Percentiles rank a stretch among this genome's conserved stretches.
phyloP scores from a whole-genome alignment of 2,797 vertebrate species.

The Pseudomugil gertrudae region DNA sequence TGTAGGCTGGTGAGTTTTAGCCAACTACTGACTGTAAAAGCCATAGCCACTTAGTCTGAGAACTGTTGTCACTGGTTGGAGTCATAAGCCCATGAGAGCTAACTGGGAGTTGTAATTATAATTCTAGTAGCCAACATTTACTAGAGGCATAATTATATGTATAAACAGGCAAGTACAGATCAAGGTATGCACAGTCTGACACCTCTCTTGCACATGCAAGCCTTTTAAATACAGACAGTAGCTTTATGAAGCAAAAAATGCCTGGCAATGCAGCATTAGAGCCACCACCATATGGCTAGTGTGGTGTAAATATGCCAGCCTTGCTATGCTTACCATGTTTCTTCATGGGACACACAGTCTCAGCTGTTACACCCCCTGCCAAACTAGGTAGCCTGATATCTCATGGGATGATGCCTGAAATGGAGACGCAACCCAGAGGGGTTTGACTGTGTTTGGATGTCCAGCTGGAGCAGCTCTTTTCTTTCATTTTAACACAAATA shows the following conservation, averaged over 20 bases:
- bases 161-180: background rate
- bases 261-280: conserved; percentile 9
- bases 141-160: conserved; percentile 6
- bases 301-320: conserved; percentile 29
- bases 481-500: background rate
- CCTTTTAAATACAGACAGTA: conserved; percentile 14
- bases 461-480: background rate
- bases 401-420: conserved; percentile 54
- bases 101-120: conserved; percentile 16
- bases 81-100: background rate
- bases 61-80: too few species aligned
- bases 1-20: conserved; percentile 8
- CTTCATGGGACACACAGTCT: conserved; percentile 31
- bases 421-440: conserved; percentile 40
- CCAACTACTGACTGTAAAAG: conserved; percentile 2
- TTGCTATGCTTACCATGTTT: conserved; percentile 13
- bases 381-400: conserved; percentile 57
- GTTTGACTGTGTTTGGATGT: background rate
- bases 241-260: conserved; percentile 7
- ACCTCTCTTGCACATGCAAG: conserved; percentile 16
- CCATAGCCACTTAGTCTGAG: background rate
- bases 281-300: conserved; percentile 4
- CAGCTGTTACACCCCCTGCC: conserved; percentile 51
- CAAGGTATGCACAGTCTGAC: background rate
- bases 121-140: conserved; percentile 1